Evolutionary conservation across 92 coral and sea anemone genomes (phyloP).

Genomic region (Epizoanthus illoricatus): DNA sequence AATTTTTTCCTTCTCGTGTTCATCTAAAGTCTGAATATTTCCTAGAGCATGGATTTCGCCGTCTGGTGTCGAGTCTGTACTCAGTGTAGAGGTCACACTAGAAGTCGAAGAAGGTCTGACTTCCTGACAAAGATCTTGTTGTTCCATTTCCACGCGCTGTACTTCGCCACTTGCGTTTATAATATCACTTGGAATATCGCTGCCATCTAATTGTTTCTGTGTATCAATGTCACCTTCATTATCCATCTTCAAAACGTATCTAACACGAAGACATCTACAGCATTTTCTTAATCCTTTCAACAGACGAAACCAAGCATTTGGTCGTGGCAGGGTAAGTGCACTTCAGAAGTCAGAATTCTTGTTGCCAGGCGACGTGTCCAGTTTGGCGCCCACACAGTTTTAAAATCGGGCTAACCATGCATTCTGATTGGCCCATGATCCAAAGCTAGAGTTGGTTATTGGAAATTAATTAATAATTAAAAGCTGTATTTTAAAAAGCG

Average conservation of each 20-base stretch:
- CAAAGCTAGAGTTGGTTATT: no score
- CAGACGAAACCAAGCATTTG: background rate
- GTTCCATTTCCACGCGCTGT: constrained; percentile 31
- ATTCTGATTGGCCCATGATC: no score
- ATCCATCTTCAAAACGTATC: background rate
- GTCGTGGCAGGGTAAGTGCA: background rate
- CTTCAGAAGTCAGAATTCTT: constrained; percentile 18
- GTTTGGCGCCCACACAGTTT: constrained; percentile 18
- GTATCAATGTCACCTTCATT: background rate
- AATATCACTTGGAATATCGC: background rate
- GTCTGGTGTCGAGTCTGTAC: constrained; percentile 1
- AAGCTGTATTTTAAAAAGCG: no score
- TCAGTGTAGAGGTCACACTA: constrained; percentile 1
- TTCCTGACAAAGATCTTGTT: constrained; percentile 10
- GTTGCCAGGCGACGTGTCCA: constrained; percentile 33
- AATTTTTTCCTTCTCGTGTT: background rate
- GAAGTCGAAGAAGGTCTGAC: constrained; percentile 17
- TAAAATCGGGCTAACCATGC: background rate
- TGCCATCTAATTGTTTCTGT: constrained; percentile 6
- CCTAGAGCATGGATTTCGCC: background rate
- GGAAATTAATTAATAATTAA: no score
- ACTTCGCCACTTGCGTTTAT: background rate
- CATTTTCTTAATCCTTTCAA: background rate
- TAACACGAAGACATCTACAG: background rate
- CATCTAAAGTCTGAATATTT: background rate